Evolutionary conservation across 2,113 vertebrate genomes (phyloP).

Genomic region (Heterocephalus glaber): DNA sequence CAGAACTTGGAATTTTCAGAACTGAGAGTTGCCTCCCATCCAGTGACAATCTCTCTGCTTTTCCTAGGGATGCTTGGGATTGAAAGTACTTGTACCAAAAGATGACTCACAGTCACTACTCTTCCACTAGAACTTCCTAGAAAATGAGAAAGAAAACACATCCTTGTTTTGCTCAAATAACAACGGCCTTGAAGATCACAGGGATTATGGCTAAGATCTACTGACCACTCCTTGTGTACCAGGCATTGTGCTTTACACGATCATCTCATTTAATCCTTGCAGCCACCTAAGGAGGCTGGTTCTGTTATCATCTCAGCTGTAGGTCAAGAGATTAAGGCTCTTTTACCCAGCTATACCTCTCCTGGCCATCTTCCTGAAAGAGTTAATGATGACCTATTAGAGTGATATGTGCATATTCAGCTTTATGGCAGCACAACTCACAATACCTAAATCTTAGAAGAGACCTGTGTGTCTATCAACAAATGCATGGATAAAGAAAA

Average conservation of each 20-base stretch:
- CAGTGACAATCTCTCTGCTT: neutral
- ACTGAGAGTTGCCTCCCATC: neutral
- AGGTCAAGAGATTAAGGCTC: neutral
- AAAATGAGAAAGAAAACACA: neutral
- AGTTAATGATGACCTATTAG: neutral
- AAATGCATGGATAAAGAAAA: neutral
- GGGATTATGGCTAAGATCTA: no score
- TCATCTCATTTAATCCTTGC: neutral
- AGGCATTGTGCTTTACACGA: neutral
- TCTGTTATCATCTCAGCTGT: neutral
- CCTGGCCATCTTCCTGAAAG: neutral
- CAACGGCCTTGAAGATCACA: neutral
- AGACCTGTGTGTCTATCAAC: neutral
- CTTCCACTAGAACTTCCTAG: neutral
- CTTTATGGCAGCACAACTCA: neutral
- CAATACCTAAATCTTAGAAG: neutral
- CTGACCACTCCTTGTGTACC: neutral
- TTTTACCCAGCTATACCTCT: neutral
- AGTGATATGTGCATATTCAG: neutral
- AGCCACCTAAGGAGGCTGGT: rapidly evolving
- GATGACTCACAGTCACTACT: neutral
- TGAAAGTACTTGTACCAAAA: neutral
- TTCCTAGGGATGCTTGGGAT: neutral
- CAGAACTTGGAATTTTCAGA: neutral
- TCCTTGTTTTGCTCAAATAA: neutral